These are phyloP conservation scores for Hyaena hyaena DNA, from an alignment of 2,113 vertebrate species.

Conservation along the genomic window DNA sequence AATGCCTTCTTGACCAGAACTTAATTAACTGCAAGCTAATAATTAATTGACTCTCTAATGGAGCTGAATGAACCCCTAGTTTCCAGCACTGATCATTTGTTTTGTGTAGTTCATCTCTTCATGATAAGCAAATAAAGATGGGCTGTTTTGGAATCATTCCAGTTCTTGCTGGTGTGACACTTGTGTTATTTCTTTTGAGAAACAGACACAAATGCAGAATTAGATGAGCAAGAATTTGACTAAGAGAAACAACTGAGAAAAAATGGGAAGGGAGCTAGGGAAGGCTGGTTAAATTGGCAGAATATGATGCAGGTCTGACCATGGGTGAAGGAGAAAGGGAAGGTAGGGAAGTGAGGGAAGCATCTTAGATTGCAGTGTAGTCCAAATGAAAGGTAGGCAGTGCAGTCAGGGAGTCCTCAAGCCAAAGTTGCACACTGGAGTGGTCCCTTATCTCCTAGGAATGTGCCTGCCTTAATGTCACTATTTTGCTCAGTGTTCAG, in stretches of 20 bases:
- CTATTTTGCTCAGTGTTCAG: neutral
- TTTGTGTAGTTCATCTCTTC: neutral
- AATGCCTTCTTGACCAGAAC: neutral
- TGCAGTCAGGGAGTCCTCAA: neutral
- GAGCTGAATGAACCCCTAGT: neutral
- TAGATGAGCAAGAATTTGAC: neutral
- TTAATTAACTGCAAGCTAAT: neutral
- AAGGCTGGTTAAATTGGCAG: neutral
- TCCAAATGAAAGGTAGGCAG: neutral
- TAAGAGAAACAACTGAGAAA: neutral
- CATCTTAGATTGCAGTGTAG: neutral
- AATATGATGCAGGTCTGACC: neutral
- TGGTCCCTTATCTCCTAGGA: neutral
- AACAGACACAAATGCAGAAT: neutral
- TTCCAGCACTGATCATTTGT: neutral
- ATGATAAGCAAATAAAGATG: neutral
- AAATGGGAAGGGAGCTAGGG: neutral
- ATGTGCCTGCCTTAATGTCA: neutral
- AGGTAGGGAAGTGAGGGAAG: neutral
- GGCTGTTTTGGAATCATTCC: neutral
- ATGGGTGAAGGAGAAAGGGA: neutral
- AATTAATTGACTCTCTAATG: neutral
- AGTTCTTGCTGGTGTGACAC: neutral
- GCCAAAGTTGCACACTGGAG: neutral
- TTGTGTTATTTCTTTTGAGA: neutral